A percentile compares a stretch with the other conserved stretches of the same genome.
Evolutionary conservation across 2,888 invertebrate species (phyloP).

Genomic region (Ophonus ardosiacus): DNA sequence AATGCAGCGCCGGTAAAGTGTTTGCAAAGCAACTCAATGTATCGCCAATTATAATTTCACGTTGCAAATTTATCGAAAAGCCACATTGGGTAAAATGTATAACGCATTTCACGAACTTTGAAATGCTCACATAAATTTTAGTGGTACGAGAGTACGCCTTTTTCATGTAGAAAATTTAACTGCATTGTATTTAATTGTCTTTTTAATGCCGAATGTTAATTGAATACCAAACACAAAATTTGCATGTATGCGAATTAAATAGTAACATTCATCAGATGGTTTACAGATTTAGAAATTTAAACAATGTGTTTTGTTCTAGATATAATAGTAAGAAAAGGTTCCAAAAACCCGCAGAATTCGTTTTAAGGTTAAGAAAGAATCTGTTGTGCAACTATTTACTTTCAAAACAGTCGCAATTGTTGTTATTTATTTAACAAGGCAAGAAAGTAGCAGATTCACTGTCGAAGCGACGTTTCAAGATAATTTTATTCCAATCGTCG

Average conservation of each 20-base stretch:
- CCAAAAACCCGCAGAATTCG: no score
- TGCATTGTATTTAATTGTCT: not conserved
- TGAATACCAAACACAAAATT: not conserved
- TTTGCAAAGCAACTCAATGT: not conserved
- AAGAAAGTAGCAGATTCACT: no score
- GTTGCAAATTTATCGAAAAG: not conserved
- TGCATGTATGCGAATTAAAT: not conserved
- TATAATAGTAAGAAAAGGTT: no score
- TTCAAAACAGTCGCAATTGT: no score
- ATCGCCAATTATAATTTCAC: not conserved
- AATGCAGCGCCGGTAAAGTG: conserved; percentile 3
- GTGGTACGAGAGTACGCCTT: not conserved
- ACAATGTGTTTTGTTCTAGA: no score
- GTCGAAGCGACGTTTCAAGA: no score
- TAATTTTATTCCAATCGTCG: no score
- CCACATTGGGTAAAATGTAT: not conserved
- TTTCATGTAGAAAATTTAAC: not conserved
- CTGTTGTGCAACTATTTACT: no score
- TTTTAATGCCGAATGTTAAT: not conserved
- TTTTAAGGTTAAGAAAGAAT: no score
- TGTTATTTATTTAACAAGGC: no score
- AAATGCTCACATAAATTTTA: not conserved
- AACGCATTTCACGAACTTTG: not conserved
- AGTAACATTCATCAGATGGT: not conserved
- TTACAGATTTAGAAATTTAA: not conserved